Evolutionary conservation across 1,140 invertebrate genomes (phyloP), one percentile per base, ranked within the genome.

Genomic region (Camponotus vicinus): DNA sequence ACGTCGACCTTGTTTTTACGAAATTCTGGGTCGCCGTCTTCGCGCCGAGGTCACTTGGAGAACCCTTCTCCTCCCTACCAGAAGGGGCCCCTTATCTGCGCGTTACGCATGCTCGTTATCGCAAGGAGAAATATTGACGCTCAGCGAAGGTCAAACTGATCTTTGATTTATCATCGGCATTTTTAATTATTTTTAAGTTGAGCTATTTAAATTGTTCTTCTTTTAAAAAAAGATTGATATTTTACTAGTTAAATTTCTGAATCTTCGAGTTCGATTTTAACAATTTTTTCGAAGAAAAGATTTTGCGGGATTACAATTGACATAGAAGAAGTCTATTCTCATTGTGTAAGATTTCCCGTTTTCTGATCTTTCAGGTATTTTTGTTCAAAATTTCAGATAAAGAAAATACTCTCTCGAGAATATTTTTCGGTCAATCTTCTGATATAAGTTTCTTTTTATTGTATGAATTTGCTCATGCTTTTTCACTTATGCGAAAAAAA

Each of bases 1-100:
- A 55, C 79, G 69, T 83, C 69, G 79, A 83, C 79, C 79, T 83
- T 83, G 69, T 83, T 83, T 75, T 83, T 73, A 13, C 69, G 79
- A 83, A 83, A 83, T 83, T 83, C 79, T 75, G 79, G 79, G 79
- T 75, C 79, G 79, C 79, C 55, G 34, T 61, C 69, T 75, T 42
- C n/a, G 40, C 40, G 11, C 18, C 55, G 37, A 57, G 40, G 69
- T 52, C 45, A 57, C 70, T 15, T 21, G 21, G 69, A 21, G 49
- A 27, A 27, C 1, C 27, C 27, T 1, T 27, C 27, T 27, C 27
- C 27, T 27, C 27, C 0, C 27, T 27, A 27, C 27, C 1, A 27
- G 0, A 27, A 27, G 69, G 15, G 37, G 1, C 34, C 37, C 3
- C 79, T 83, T 83, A 83, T 83, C 79, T 75, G 69, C 69, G 21